Evolutionary conservation across 1,140 invertebrate genomes (phyloP).

Genomic region (Anadara kagoshimensis): DNA sequence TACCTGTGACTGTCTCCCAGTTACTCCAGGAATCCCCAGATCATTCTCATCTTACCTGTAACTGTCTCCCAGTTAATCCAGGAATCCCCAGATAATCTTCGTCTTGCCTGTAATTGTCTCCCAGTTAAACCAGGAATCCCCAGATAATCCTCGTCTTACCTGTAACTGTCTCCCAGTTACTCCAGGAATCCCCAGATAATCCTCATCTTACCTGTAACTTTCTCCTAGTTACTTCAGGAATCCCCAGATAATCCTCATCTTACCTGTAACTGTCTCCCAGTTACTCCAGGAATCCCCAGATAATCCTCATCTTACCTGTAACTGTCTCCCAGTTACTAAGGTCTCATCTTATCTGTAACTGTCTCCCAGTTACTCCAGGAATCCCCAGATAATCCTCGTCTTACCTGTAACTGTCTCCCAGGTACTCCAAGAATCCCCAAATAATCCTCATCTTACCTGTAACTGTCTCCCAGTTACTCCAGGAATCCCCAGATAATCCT

Average conservation of each 20-base stretch:
- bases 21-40: slow-evolving; percentile 66
- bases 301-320: slow-evolving; percentile 59
- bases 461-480: too few species aligned
- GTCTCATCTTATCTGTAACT: slow-evolving; percentile 36
- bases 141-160: slow-evolving; percentile 62
- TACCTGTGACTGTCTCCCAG: slow-evolving; percentile 67
- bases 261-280: slow-evolving; percentile 67
- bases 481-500: slow-evolving; percentile 67
- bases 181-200: too few species aligned
- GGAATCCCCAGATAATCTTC: too few species aligned
- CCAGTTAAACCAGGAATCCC: slow-evolving; percentile 69
- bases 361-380: slow-evolving; percentile 7
- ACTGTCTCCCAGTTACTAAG: slow-evolving; percentile 11
- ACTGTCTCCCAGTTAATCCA: slow-evolving; percentile 66
- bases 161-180: slow-evolving; percentile 19
- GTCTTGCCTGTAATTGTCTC: slow-evolving; percentile 62
- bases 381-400: too few species aligned
- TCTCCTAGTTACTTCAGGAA: slow-evolving; percentile 66
- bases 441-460: too few species aligned
- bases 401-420: too few species aligned
- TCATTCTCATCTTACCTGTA: slow-evolving; percentile 66
- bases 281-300: slow-evolving; percentile 66
- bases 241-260: too few species aligned
- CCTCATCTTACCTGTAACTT: slow-evolving; percentile 59
- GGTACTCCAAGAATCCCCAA: too few species aligned